Percentiles rank a stretch among this genome's conserved stretches.
phyloP scores from a whole-genome alignment of 2,888 invertebrate genomes.

The Eucriotettix oculatus region DNA sequence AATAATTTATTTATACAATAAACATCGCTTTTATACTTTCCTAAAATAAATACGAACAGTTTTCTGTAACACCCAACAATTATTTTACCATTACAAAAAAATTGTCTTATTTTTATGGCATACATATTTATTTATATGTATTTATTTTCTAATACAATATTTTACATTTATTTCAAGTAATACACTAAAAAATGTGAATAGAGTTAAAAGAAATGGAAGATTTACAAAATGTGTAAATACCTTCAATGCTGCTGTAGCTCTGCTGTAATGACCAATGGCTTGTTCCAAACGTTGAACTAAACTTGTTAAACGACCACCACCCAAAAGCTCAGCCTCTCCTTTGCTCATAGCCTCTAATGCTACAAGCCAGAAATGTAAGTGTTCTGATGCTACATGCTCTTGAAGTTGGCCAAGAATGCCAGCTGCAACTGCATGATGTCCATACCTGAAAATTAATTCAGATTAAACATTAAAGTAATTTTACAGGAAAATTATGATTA shows the following conservation, averaged over 20 bases:
- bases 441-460: slow-evolving; percentile 34
- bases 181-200: too few relatives aligned
- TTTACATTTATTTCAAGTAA: not conserved
- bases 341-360: slow-evolving; percentile 60
- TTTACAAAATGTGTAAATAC: slow-evolving; percentile 18
- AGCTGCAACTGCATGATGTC: slow-evolving; percentile 57
- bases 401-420: slow-evolving; percentile 43
- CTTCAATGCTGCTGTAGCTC: slow-evolving; percentile 42
- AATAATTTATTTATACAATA: too few relatives aligned
- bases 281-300: slow-evolving; percentile 33
- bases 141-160: too few relatives aligned
- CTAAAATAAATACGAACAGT: too few relatives aligned
- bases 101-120: too few relatives aligned
- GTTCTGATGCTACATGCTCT: slow-evolving; percentile 64
- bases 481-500: not conserved
- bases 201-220: too few relatives aligned
- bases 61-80: too few relatives aligned
- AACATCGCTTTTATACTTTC: too few relatives aligned
- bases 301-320: slow-evolving; percentile 22
- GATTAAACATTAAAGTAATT: too few relatives aligned
- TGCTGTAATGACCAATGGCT: slow-evolving; percentile 44
- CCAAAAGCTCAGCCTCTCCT: slow-evolving; percentile 50
- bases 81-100: too few relatives aligned
- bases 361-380: slow-evolving; percentile 74
- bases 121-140: too few relatives aligned